Conservation (phyloP, 2,113 vertebrate genomes). For the Microtus ochrogaster region DNA sequence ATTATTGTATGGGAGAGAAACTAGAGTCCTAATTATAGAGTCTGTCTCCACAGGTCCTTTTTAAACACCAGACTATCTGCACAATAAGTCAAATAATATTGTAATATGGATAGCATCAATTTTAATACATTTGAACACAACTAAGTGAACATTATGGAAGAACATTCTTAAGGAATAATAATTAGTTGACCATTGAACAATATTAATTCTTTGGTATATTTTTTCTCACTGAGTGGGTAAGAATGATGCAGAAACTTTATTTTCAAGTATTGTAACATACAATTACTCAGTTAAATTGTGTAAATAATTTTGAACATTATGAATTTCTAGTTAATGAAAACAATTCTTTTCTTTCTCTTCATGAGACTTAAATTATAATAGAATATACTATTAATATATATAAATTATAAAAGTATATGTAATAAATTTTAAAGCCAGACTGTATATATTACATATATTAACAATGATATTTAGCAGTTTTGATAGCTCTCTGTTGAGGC, state of each 20-base stretch:
- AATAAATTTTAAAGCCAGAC: background rate
- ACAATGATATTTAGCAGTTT: conserved; percentile 21
- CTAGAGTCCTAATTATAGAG: background rate
- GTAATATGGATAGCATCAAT: background rate
- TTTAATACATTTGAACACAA: conserved; percentile 11
- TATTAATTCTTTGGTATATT: background rate
- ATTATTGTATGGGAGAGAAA: background rate
- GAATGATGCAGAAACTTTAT: background rate
- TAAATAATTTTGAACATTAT: background rate
- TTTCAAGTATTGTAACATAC: background rate
- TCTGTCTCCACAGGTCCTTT: background rate
- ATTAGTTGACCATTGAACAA: background rate
- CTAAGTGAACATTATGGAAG: background rate
- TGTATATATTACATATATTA: background rate
- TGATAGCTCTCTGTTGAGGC: background rate
- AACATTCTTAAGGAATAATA: background rate
- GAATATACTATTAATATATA: background rate
- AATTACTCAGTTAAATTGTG: conserved; percentile 27
- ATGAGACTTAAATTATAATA: background rate
- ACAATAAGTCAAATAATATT: background rate
- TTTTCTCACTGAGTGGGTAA: background rate
- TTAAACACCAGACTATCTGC: background rate
- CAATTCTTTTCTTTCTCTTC: background rate
- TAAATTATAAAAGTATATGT: background rate
- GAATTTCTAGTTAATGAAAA: conserved; percentile 28